Conservation (phyloP, 2,888 invertebrate species). For the Acrobasis repandana region DNA sequence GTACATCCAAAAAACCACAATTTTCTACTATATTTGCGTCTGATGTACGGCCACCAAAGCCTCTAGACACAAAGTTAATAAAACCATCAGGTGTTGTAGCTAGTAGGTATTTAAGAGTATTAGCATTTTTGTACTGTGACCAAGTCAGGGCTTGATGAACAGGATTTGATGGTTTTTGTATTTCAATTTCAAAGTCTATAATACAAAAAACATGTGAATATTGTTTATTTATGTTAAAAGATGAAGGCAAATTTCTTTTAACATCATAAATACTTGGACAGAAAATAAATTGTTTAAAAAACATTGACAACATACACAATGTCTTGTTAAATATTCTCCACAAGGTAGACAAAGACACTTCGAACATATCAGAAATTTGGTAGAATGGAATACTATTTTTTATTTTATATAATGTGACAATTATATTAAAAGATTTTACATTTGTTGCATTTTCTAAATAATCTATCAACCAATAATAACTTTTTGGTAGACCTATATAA, state of each 20-base stretch:
- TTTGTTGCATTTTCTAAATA: too few species aligned
- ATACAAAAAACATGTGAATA: conserved; percentile 3
- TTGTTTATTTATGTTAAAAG: conserved; percentile 21
- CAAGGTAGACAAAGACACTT: too few species aligned
- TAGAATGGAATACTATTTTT: too few species aligned
- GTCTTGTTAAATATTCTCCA: too few species aligned
- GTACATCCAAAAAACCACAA: background rate
- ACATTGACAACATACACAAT: too few species aligned
- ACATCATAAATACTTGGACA: too few species aligned
- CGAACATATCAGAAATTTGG: too few species aligned
- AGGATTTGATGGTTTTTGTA: conserved; percentile 26
- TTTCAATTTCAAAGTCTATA: conserved; percentile 28
- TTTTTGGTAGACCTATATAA: too few species aligned
- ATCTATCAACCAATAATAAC: too few species aligned
- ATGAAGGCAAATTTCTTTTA: background rate
- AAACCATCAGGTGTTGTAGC: conserved; percentile 18
- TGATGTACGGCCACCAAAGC: background rate
- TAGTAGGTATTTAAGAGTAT: conserved; percentile 27
- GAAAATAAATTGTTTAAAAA: too few species aligned
- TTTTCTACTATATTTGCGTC: background rate
- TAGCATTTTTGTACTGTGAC: conserved; percentile 29
- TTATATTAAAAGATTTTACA: too few species aligned
- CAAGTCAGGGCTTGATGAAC: conserved; percentile 28
- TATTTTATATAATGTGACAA: too few species aligned
- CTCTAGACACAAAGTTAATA: background rate